Evolutionary conservation across 1,140 invertebrate genomes (phyloP), one percentile per base, ranked within the genome.

Genomic region (Macrotrachela quadricornifera): DNA sequence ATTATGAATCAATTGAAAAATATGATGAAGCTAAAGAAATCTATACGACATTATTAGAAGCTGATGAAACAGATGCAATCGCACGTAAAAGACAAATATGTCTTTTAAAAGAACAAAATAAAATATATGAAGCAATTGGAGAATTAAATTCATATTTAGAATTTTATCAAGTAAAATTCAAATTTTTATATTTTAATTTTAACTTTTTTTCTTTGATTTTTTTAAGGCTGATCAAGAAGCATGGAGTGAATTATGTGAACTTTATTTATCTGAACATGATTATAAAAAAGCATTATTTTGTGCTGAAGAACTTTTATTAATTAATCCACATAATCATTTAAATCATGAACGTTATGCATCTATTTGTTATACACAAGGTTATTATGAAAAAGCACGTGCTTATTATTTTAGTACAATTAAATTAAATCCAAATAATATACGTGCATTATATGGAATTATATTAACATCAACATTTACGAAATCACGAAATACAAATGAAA

Each of bases 161-260:
- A 74, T 83, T 80, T 84, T 91, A 71, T 42, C 43, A 46, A n/a
- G n/a, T n/a, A n/a, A n/a, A n/a, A n/a, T n/a, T n/a, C n/a, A n/a
- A n/a, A n/a, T n/a, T n/a, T n/a, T n/a, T n/a, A n/a, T n/a, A n/a
- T n/a, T n/a, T n/a, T n/a, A n/a, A n/a, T n/a, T n/a, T n/a, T n/a
- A n/a, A n/a, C n/a, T n/a, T n/a, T n/a, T n/a, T n/a, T n/a, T n/a
- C n/a, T n/a, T n/a, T n/a, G n/a, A n/a, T n/a, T n/a, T n/a, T n/a
- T n/a, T n/a, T n/a, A n/a, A n/a, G 83, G 87, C 85, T 48, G 92
- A 99, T 70, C 81, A 84, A 71, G 94, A 99, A 73, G 90, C 82
- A 4, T 99, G 94, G 94, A 82, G 90, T 64, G 90, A 99, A 68
- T 71, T 99, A 39, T 83, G 82, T 65, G 84, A 88, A 64, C 67